Base-by-base conservation (phyloP, 2,888 invertebrate genomes). In the Caenorhabditis sulstoni region DNA sequence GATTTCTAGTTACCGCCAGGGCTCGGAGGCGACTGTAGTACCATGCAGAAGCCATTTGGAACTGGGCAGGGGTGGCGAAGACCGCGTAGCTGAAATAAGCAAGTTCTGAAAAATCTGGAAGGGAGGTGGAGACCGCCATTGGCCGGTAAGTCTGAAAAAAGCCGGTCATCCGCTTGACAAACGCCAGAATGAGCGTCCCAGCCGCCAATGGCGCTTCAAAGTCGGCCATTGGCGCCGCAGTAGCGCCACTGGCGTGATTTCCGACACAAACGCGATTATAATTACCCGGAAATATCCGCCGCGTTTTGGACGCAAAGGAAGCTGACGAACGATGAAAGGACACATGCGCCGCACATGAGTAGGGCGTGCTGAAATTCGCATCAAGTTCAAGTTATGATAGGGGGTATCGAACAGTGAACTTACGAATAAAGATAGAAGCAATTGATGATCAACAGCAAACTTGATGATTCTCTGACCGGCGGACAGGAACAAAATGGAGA, bases 31-130 rank as follows among this genome's bases (percentile, higher is more conserved):
- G 66, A 8, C 52, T 62, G 70, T 59, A 84, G 39, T 84, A 84
- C 82, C 82, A 84, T 14, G 68, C 61, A n/a, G 84, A 84, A 11
- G 84, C 84, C 5, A 66, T 65, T 53, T 82, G 80, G 47, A 84
- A 84, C 61, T 84, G 79, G 0, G 62, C 53, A 3, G 84, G 84
- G 0, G 70, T 71, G n/a, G 81, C 81, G 37, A 81, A 61, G 29
- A 50, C 61, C 8, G 82, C 84, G 50, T 77, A 83, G 39, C 77
- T 79, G 59, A 41, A 71, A 41, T 0, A 29, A 7, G 16, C n/a
- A n/a, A n/a, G n/a, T n/a, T n/a, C n/a, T n/a, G n/a, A n/a, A n/a
- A n/a, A n/a, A n/a, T n/a, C n/a, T n/a, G n/a, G n/a, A n/a, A n/a
- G n/a, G n/a, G n/a, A n/a, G n/a, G n/a, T n/a, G n/a, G n/a, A n/a